A percentile compares a stretch with the other conserved stretches of the same genome.
Evolutionary conservation across 2,888 invertebrate species (phyloP).

Genomic region (Perithous albicinctus): DNA sequence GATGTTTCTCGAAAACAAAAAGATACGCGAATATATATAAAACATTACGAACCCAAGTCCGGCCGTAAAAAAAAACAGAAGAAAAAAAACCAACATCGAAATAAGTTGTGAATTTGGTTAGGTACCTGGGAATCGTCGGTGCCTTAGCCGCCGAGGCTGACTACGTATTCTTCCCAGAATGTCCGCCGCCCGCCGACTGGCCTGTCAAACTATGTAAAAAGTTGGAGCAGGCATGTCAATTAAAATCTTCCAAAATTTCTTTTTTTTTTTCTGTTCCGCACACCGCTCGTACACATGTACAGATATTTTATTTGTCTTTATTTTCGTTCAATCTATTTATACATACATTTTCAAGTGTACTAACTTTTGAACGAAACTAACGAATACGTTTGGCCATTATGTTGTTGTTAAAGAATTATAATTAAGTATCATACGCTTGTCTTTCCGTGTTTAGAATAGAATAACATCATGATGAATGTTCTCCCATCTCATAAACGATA

Average conservation of each 20-base stretch:
- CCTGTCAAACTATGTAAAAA: slow-evolving; percentile 96
- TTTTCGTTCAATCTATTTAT: slow-evolving; percentile 34
- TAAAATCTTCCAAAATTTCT: slow-evolving; percentile 69
- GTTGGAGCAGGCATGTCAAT: slow-evolving; percentile 93
- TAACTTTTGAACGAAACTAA: slow-evolving; percentile 64
- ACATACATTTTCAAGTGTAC: slow-evolving; percentile 40
- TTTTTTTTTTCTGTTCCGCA: slow-evolving; percentile 54
- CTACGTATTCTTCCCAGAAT: slow-evolving; percentile 99
- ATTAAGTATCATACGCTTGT: slow-evolving; percentile 55
- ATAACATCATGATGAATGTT: slow-evolving; percentile 55
- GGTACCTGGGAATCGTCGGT: slow-evolving; percentile 98
- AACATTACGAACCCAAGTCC: background rate
- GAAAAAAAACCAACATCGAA: slow-evolving; percentile 5
- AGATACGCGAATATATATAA: slow-evolving; percentile 13
- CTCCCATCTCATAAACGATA: slow-evolving; percentile 45
- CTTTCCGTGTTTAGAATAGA: slow-evolving; percentile 70
- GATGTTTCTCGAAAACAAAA: slow-evolving; percentile 4
- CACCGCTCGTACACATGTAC: slow-evolving; percentile 38
- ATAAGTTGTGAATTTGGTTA: slow-evolving; percentile 84
- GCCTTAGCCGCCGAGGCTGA: slow-evolving; percentile 99
- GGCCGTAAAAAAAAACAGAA: background rate
- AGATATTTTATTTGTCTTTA: slow-evolving; percentile 49
- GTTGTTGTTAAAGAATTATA: slow-evolving; percentile 42
- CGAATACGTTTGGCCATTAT: slow-evolving; percentile 63
- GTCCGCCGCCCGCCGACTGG: slow-evolving; percentile 98